Evolutionary conservation across 2,113 vertebrate species (phyloP), one percentile per base, ranked within the genome.

Genomic region (Rhea americana): DNA sequence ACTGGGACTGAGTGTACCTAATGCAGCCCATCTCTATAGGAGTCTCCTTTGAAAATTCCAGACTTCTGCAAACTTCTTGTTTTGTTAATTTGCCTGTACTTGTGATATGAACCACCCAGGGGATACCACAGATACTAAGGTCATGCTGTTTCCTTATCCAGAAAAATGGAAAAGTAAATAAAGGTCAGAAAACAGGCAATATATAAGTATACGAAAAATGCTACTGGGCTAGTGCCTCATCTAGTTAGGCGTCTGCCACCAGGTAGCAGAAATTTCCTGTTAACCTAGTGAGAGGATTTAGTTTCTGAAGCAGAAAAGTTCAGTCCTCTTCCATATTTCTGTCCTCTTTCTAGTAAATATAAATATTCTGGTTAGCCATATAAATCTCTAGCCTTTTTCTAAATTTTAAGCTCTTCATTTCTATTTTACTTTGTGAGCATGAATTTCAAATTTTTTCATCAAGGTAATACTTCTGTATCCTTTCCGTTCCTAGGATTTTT

Each of bases 21-120:
- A 0, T 6, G 45, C 41, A 51, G 24, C 16, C 11, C 1, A 0
- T 13, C n/a, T 22, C 41, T 19, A 5, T 2, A 30, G 32, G 12
- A 45, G 61, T 20, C 7, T 76, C 39, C 43, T 56, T 10, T 61
- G 48, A 53, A 70, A 53, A 48, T 43, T 86, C 56, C 50, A 24
- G 18, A 24, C 30, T 43, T 21, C 55, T 59, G 30, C 32, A 28
- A 7, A 24, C 24, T 12, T 20, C 19, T 21, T 32, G 18, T 47
- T 56, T 56, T 56, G 28, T 56, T 56, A 56, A 32, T 67, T 28
- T 41, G 43, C 26, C 18, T 67, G 26, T 67, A 32, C 41, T 21
- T 28, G 43, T 1, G 21, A 53, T 48, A 20, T 41, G 53, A n/a
- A 55, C 39, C 15, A 15, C 12, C 7, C 8, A 18, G 78, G 35